phyloP scores from a whole-genome alignment of 2,113 vertebrate genomes.

The Cyanoderma ruficeps region DNA sequence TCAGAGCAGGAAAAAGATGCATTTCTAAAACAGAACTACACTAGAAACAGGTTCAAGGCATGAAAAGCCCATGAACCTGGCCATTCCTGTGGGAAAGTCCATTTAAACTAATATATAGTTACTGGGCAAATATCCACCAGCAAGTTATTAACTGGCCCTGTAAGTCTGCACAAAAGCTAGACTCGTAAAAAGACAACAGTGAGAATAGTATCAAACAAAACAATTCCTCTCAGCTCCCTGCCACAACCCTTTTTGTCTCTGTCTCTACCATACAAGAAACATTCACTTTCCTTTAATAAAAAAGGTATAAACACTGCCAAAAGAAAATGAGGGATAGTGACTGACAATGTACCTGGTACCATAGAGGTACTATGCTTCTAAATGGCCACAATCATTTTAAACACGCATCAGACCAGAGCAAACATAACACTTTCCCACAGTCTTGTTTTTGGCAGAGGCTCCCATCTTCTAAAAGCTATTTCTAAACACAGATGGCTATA shows the following conservation, averaged over 20 bases:
- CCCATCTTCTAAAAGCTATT: slow-evolving; percentile 32
- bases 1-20: neutral
- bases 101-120: neutral
- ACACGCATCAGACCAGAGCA: neutral
- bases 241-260: neutral
- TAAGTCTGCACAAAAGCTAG: neutral
- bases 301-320: neutral
- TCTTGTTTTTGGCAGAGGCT: neutral
- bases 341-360: neutral
- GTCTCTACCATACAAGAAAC: neutral
- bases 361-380: neutral
- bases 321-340: neutral
- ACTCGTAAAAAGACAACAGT: neutral
- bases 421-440: slow-evolving; percentile 5
- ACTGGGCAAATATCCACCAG: neutral
- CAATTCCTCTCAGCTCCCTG: neutral
- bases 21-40: neutral
- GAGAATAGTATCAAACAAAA: neutral
- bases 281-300: neutral
- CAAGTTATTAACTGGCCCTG: neutral
- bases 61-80: neutral
- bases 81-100: neutral
- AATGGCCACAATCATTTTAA: neutral
- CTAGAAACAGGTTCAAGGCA: neutral
- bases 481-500: slow-evolving; percentile 52